Base-by-base conservation (phyloP, 2,113 vertebrate genomes). In the Telmatochromis brichardi region DNA sequence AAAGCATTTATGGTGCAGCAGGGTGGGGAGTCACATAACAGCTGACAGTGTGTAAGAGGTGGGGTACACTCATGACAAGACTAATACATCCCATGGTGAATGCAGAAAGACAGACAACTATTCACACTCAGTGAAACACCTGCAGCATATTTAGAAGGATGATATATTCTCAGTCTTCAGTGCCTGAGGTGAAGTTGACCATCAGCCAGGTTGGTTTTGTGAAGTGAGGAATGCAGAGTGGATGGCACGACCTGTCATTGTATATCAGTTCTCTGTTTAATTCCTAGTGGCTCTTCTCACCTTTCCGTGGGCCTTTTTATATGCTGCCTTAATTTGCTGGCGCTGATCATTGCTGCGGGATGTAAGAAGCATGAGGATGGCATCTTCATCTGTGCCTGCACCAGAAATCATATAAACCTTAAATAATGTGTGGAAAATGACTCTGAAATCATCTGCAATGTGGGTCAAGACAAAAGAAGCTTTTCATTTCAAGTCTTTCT, bases 361-460 rank as follows among this genome's bases (percentile, higher is more conserved):
- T 0, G 96, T 95, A 89, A 99, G 88, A 78, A 99, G 94, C 84
- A 97, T 98, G 91, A 99, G 92, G 86, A 99, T 91, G 4, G 95
- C 84, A 3, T 97, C 98, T 94, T 99, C 99, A 90, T 99, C 97
- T 0, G 98, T 99, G 51, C 99, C 99, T 99, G 95, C 3, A 93
- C 73, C 54, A 86, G 23, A 50, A 80, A 65, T 80, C 13, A 57
- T 31, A 78, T n/a, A 51, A 13, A 78, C 10, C 17, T 78, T 33
- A 78, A 51, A 51, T 76, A 51, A 51, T 19, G 0, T 78, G 15
- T 12, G 15, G 0, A 78, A 50, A 50, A 78, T 50, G 9, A 78
- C 71, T 78, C 71, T 50, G 71, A 31, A 8, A 50, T 78, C 23
- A 19, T 76, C 9, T 51, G 73, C 26, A 51, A 78, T 13, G 45